These are phyloP conservation scores for Hydrotaea cyrtoneurina DNA, from an alignment of 2,888 invertebrate species.

Conservation along the genomic window DNA sequence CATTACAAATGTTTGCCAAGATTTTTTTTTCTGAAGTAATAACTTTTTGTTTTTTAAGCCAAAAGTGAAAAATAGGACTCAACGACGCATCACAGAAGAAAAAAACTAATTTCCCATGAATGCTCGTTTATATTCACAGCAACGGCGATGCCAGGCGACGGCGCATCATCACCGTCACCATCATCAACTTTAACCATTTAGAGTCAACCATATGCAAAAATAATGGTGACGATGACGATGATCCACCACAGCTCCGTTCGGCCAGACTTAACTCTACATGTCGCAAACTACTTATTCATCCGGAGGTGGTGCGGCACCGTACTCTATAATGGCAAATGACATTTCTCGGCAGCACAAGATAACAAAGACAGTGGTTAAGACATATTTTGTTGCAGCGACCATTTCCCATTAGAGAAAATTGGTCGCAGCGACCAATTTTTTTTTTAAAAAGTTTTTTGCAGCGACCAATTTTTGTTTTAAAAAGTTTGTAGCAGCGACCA, in stretches of 20 bases:
- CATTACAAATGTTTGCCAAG: conserved; percentile 30
- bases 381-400: neutral
- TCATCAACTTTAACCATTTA: conserved; percentile 58
- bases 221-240: conserved; percentile 52
- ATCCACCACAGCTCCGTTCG: conserved; percentile 45
- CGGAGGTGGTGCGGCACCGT: conserved; percentile 14
- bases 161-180: neutral
- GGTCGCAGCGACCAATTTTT: too few species aligned
- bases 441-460: neutral
- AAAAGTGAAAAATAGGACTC: conserved; percentile 9
- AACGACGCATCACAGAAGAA: conserved; percentile 31
- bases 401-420: neutral
- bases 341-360: neutral
- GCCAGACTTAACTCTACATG: neutral
- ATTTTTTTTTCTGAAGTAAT: conserved; percentile 38
- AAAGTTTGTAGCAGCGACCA: neutral
- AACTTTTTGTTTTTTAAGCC: conserved; percentile 31
- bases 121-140: conserved; percentile 8
- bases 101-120: conserved; percentile 62
- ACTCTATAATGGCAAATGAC: neutral
- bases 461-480: neutral
- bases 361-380: neutral
- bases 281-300: neutral
- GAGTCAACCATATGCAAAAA: conserved; percentile 66
- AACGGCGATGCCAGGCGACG: neutral